phyloP scores from a whole-genome alignment of 2,888 invertebrate species.

The Rhingia rostrata region DNA sequence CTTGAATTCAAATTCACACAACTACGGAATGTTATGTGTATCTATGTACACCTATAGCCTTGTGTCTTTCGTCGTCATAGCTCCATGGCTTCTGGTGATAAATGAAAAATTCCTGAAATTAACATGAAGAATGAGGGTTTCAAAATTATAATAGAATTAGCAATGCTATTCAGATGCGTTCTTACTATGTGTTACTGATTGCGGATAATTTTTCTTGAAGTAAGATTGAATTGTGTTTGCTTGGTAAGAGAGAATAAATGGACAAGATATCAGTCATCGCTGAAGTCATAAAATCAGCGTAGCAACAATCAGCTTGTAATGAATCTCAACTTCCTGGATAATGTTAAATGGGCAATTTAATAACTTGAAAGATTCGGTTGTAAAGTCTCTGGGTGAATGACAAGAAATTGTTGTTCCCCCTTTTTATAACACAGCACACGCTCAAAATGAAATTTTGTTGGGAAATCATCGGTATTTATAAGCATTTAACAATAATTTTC shows the following conservation, averaged over 20 bases:
- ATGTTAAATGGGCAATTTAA: background rate
- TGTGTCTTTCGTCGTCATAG: background rate
- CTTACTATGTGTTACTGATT: slow-evolving; percentile 10
- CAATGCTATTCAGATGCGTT: slow-evolving; percentile 26
- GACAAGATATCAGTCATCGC: background rate
- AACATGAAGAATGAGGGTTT: background rate
- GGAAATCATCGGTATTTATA: too few relatives aligned
- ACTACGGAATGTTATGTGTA: slow-evolving; percentile 12
- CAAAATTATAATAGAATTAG: slow-evolving; percentile 15
- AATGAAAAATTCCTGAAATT: slow-evolving; percentile 10
- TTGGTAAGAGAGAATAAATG: background rate
- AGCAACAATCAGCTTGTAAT: slow-evolving; percentile 21
- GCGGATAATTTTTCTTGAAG: background rate
- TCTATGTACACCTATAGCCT: background rate
- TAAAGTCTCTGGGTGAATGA: background rate
- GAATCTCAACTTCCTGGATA: background rate
- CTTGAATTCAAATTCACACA: slow-evolving; percentile 1
- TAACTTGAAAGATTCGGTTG: background rate
- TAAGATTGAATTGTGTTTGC: background rate
- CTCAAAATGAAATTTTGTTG: too few relatives aligned
- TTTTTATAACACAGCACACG: too few relatives aligned
- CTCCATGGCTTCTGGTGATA: slow-evolving; percentile 26
- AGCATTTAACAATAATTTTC: too few relatives aligned
- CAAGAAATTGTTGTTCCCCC: too few relatives aligned
- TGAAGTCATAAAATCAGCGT: background rate